These are phyloP conservation scores for Trichomycterus rosablanca DNA, from an alignment of 2,113 vertebrate species.

Conservation along the genomic window DNA sequence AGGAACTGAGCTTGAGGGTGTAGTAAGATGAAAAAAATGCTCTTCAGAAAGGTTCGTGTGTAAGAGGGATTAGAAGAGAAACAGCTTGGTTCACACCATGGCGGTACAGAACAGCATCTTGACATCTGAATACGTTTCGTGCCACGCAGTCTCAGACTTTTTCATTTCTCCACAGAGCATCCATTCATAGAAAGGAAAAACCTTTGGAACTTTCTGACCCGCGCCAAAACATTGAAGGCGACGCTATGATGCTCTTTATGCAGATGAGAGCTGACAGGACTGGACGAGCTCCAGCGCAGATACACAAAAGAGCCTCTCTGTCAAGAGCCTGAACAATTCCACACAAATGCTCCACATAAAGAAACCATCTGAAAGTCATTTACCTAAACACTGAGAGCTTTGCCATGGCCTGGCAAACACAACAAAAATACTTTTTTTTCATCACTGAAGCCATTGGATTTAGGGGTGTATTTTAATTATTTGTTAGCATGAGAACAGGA, in stretches of 20 bases:
- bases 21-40: slow-evolving; percentile 27
- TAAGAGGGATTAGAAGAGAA: slow-evolving; percentile 30
- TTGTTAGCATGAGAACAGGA: slow-evolving; percentile 14
- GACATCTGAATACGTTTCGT: slow-evolving; percentile 51
- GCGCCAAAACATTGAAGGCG: slow-evolving; percentile 57
- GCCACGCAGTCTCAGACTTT: slow-evolving; percentile 54
- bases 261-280: slow-evolving; percentile 75
- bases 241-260: slow-evolving; percentile 70
- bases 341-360: slow-evolving; percentile 70
- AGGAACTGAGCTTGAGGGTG: slow-evolving; percentile 47
- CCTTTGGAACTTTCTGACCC: slow-evolving; percentile 49
- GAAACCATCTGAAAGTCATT: slow-evolving; percentile 91
- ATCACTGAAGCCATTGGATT: slow-evolving; percentile 77
- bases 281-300: slow-evolving; percentile 77
- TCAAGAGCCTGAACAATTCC: slow-evolving; percentile 88
- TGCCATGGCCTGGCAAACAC: slow-evolving; percentile 75
- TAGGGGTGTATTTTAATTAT: slow-evolving; percentile 80
- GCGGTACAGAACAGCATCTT: slow-evolving; percentile 15
- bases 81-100: slow-evolving; percentile 25
- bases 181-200: slow-evolving; percentile 63
- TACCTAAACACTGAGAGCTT: slow-evolving; percentile 84
- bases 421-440: slow-evolving; percentile 67
- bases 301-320: slow-evolving; percentile 86
- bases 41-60: slow-evolving; percentile 45
- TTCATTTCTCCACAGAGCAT: slow-evolving; percentile 54